Conservation (phyloP, 2,797 vertebrate genomes). For the Miichthys miiuy region DNA sequence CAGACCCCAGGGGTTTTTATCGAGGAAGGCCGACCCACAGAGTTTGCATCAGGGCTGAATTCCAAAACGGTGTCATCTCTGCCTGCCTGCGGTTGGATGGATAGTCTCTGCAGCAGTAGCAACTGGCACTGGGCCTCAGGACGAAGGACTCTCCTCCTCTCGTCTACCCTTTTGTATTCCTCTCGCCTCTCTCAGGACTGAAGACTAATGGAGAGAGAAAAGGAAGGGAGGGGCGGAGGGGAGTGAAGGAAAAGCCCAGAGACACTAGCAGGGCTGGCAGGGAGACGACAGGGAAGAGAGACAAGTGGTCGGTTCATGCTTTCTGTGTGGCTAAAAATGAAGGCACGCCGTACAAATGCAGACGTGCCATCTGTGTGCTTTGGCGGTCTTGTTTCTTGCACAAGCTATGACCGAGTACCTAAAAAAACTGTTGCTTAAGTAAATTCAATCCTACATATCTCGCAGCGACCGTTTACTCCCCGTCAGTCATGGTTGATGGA, state of each 20-base stretch:
- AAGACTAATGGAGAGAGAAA: constrained; percentile 57
- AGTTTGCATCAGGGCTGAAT: constrained; percentile 58
- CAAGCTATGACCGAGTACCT: neutral
- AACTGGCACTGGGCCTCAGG: constrained; percentile 72
- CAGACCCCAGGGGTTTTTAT: constrained; percentile 22
- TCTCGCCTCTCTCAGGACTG: constrained; percentile 63
- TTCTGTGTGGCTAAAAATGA: constrained; percentile 37
- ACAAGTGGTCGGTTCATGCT: constrained; percentile 49
- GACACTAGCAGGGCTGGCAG: constrained; percentile 41
- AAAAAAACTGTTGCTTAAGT: neutral
- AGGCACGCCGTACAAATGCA: constrained; percentile 6
- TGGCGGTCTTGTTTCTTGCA: neutral
- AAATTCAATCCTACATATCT: neutral
- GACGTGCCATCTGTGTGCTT: constrained; percentile 15
- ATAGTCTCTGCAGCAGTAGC: constrained; percentile 73
- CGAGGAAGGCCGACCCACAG: constrained; percentile 24
- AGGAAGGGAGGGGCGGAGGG: constrained; percentile 39
- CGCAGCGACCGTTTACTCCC: neutral
- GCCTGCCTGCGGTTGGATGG: constrained; percentile 58
- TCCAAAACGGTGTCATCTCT: constrained; percentile 64
- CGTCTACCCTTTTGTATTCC: constrained; percentile 70
- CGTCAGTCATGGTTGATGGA: neutral
- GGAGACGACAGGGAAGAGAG: constrained; percentile 23
- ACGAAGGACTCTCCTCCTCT: constrained; percentile 59
- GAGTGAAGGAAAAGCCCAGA: constrained; percentile 45